These are phyloP conservation scores for Dasyornis broadbenti DNA, from an alignment of 2,113 vertebrate genomes.

Conservation along the genomic window DNA sequence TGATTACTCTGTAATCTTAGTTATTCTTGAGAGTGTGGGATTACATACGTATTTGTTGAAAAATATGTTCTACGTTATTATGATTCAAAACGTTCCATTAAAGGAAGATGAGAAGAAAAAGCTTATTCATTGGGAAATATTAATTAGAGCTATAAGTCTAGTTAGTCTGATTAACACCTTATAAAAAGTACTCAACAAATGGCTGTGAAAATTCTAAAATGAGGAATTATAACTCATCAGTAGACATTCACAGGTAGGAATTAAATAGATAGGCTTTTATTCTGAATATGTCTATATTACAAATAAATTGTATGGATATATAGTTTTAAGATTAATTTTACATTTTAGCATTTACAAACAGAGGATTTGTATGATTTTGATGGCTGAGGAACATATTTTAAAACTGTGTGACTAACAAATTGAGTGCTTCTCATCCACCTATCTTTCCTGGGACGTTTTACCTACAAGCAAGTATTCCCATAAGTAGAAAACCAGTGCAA, in stretches of 20 bases:
- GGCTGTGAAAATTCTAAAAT: neutral
- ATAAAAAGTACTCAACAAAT: neutral
- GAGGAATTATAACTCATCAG: neutral
- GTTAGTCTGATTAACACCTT: neutral
- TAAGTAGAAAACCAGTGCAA: neutral
- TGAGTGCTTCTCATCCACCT: neutral
- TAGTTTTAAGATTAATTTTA: neutral
- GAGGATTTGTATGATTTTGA: neutral
- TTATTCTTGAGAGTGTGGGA: neutral
- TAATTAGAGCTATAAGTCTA: neutral
- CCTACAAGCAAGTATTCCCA: neutral
- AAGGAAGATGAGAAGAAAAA: neutral
- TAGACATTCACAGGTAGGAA: neutral
- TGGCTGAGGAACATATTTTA: neutral
- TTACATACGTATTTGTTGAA: neutral
- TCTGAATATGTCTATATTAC: neutral
- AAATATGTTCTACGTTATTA: neutral
- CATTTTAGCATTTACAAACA: neutral
- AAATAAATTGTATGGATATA: neutral
- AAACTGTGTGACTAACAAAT: neutral
- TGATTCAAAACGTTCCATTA: neutral
- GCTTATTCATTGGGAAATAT: neutral
- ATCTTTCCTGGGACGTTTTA: neutral
- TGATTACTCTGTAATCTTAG: constrained; percentile 29
- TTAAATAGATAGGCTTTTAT: neutral